Conservation (phyloP, 2,797 vertebrate genomes). For the Phaenicophaeus curvirostris region DNA sequence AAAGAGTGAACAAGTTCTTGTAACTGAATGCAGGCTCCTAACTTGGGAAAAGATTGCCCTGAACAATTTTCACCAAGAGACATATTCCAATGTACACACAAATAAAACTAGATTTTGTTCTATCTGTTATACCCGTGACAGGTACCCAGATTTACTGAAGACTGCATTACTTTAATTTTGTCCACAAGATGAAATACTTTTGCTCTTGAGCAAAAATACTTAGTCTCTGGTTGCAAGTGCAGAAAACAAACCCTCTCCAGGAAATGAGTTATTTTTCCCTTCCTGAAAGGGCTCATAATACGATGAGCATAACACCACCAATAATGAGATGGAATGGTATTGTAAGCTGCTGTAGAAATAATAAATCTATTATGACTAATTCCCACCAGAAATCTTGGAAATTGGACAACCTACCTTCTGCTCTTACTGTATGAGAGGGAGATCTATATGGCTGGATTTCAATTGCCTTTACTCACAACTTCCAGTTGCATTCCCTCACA, state of each 20-base stretch:
- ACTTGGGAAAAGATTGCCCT: background rate
- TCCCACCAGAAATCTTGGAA: constrained; percentile 48
- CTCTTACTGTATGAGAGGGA: background rate
- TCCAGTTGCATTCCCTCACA: constrained; percentile 2
- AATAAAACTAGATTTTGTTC: background rate
- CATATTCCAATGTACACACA: background rate
- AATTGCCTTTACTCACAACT: background rate
- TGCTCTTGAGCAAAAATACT: constrained; percentile 1
- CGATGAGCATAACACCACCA: background rate
- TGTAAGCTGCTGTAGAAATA: constrained; percentile 18
- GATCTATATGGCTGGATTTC: background rate
- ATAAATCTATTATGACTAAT: background rate
- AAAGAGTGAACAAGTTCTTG: background rate
- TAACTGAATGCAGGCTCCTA: background rate
- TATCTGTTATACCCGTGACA: background rate
- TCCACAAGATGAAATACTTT: background rate
- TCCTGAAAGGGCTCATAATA: background rate
- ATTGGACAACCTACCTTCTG: constrained; percentile 12
- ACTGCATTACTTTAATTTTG: background rate
- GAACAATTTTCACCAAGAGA: background rate
- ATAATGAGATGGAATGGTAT: constrained; percentile 1
- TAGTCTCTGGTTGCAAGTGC: background rate
- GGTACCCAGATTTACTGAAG: background rate
- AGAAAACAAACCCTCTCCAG: constrained; percentile 2
- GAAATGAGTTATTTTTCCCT: constrained; percentile 40